Percentiles rank a stretch among this genome's conserved stretches.
Evolutionary conservation across 2,888 invertebrate species (phyloP).

Genomic region (Sisyra nigra): DNA sequence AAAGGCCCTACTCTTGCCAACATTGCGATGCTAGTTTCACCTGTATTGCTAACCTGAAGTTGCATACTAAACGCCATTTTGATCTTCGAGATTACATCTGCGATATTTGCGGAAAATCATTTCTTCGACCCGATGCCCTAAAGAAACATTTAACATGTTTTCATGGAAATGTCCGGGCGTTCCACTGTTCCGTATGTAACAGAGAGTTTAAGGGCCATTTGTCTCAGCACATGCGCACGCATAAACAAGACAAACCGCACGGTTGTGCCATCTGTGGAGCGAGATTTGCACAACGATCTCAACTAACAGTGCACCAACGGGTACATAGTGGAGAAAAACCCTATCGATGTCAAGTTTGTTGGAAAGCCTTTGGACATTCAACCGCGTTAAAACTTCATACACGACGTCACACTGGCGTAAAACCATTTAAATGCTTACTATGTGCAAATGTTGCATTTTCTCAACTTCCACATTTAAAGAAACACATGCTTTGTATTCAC

Average conservation of each 20-base stretch:
- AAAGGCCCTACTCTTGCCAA: constrained; percentile 54
- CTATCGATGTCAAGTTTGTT: constrained; percentile 66
- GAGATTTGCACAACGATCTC: constrained; percentile 68
- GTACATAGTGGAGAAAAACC: constrained; percentile 76
- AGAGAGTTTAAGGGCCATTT: constrained; percentile 68
- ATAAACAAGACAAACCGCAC: constrained; percentile 59
- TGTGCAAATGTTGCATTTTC: constrained; percentile 55
- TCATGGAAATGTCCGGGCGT: constrained; percentile 56
- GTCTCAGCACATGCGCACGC: constrained; percentile 68
- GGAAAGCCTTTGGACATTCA: constrained; percentile 66
- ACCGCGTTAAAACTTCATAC: constrained; percentile 73
- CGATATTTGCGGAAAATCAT: constrained; percentile 64
- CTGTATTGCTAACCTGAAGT: constrained; percentile 41
- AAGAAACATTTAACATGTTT: constrained; percentile 60
- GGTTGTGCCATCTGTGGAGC: constrained; percentile 65
- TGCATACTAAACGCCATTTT: constrained; percentile 52
- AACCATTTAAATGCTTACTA: constrained; percentile 57
- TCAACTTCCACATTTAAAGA: constrained; percentile 73
- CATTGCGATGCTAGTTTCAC: constrained; percentile 57
- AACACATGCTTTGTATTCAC: constrained; percentile 76
- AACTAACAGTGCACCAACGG: constrained; percentile 66
- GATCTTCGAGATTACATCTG: constrained; percentile 63
- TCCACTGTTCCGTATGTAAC: constrained; percentile 66
- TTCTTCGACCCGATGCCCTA: constrained; percentile 55
- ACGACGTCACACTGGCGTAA: constrained; percentile 70